A percentile compares a stretch with the other conserved stretches of the same genome.
Evolutionary conservation across 2,113 vertebrate genomes (phyloP).

Genomic region (Colinus virginianus): DNA sequence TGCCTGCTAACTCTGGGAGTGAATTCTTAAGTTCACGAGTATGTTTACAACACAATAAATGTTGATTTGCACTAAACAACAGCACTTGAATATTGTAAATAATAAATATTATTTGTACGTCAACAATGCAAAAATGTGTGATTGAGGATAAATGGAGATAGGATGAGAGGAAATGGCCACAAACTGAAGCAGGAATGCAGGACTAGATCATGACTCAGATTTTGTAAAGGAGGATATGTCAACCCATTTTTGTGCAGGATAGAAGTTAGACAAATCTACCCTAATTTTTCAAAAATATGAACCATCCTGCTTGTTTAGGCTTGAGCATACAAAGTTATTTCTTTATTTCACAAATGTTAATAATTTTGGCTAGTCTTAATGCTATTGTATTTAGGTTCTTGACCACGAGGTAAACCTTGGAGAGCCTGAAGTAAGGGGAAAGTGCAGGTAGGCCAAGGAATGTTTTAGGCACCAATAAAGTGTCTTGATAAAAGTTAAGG

Average conservation of each 20-base stretch:
- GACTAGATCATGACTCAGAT: background rate
- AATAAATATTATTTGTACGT: slow-evolving; percentile 5
- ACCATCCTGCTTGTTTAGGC: background rate
- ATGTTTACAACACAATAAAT: background rate
- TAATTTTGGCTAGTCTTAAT: background rate
- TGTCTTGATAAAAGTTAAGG: background rate
- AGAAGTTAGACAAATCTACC: background rate
- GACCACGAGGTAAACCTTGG: too few relatives aligned
- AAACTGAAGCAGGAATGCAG: too few relatives aligned
- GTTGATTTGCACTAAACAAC: background rate
- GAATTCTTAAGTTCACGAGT: background rate
- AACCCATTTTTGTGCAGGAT: background rate
- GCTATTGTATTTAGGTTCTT: background rate
- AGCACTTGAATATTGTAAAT: background rate
- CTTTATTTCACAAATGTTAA: background rate
- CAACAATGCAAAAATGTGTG: slow-evolving; percentile 23
- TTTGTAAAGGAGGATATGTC: background rate
- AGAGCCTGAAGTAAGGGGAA: too few relatives aligned
- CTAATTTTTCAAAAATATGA: background rate
- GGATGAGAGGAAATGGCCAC: background rate
- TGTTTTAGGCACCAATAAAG: accelerated
- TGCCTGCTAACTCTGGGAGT: background rate
- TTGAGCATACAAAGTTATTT: accelerated
- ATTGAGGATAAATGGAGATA: slow-evolving; percentile 19
- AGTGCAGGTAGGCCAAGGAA: background rate